phyloP scores from a whole-genome alignment of 2,888 invertebrate species.

The Cyaniris semiargus region DNA sequence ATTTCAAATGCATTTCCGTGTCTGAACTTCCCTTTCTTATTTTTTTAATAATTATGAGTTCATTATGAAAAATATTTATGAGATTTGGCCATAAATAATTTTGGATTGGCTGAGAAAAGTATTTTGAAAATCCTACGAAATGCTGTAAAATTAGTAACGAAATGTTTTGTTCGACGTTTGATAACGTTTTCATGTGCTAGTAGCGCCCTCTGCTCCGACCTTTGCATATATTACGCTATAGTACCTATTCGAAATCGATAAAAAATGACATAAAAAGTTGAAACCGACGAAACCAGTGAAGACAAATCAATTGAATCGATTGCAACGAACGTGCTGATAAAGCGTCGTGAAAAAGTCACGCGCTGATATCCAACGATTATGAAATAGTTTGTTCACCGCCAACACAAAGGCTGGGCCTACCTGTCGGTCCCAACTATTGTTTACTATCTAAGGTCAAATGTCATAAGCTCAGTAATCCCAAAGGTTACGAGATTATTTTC shows the following conservation, averaged over 20 bases:
- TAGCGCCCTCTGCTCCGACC: too few species aligned
- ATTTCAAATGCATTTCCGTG: too few species aligned
- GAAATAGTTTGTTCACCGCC: constrained; percentile 16
- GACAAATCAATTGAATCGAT: constrained; percentile 28
- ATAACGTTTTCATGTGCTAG: too few species aligned
- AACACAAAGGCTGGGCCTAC: not conserved
- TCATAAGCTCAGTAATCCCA: not conserved
- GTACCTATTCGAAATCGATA: not conserved
- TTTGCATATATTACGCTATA: too few species aligned
- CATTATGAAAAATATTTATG: too few species aligned
- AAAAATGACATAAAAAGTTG: not conserved
- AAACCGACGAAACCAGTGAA: not conserved
- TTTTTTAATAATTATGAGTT: too few species aligned
- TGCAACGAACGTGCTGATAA: constrained; percentile 28
- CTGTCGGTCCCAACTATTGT: constrained; percentile 10
- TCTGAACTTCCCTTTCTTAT: too few species aligned
- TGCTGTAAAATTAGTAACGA: too few species aligned
- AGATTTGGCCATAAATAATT: too few species aligned
- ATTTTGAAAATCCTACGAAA: too few species aligned
- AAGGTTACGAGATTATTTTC: constrained; percentile 11
- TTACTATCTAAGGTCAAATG: constrained; percentile 8
- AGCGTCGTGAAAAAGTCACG: constrained; percentile 23
- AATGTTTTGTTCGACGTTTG: too few species aligned
- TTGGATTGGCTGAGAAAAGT: too few species aligned
- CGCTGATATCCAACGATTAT: constrained; percentile 10